Evolutionary conservation across 2,888 invertebrate species (phyloP).

Genomic region (Mamestra brassicae): DNA sequence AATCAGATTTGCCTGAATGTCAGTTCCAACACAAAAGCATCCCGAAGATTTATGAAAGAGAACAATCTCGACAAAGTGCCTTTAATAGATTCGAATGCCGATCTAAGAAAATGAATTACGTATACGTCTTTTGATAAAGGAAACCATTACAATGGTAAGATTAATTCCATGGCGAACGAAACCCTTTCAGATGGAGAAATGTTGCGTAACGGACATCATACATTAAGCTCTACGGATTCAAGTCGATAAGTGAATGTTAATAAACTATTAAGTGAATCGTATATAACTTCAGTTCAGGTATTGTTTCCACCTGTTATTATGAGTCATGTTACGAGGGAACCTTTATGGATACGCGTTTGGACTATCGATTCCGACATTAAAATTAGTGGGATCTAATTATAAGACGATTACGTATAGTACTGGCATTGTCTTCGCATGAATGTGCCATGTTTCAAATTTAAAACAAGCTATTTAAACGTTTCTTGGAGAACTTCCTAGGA

Average conservation of each 20-base stretch:
- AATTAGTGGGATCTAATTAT: slow-evolving; percentile 54
- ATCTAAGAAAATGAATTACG: slow-evolving; percentile 44
- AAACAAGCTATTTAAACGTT: slow-evolving; percentile 21
- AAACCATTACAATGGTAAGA: slow-evolving; percentile 40
- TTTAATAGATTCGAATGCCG: slow-evolving; percentile 35
- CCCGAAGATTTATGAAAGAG: slow-evolving; percentile 36
- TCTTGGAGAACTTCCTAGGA: slow-evolving; percentile 21
- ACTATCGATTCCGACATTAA: slow-evolving; percentile 48
- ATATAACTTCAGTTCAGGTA: slow-evolving; percentile 27
- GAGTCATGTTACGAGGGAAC: slow-evolving; percentile 43
- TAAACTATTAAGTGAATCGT: slow-evolving; percentile 37
- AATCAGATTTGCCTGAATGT: slow-evolving; percentile 17
- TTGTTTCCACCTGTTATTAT: slow-evolving; percentile 33
- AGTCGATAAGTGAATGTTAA: slow-evolving; percentile 38
- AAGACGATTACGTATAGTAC: slow-evolving; percentile 46
- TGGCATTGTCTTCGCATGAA: slow-evolving; percentile 55
- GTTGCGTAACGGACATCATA: slow-evolving; percentile 46
- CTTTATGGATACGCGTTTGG: slow-evolving; percentile 21
- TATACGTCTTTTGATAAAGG: slow-evolving; percentile 35
- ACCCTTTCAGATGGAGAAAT: slow-evolving; percentile 40
- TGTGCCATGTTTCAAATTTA: slow-evolving; percentile 51
- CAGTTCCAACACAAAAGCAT: slow-evolving; percentile 27
- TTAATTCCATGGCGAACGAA: slow-evolving; percentile 40
- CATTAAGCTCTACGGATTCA: slow-evolving; percentile 22
- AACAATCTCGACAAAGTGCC: slow-evolving; percentile 26